A percentile compares a stretch with the other conserved stretches of the same genome.
Conservation (phyloP, 2,888 invertebrate species). For the Chydorus sphaericus region DNA sequence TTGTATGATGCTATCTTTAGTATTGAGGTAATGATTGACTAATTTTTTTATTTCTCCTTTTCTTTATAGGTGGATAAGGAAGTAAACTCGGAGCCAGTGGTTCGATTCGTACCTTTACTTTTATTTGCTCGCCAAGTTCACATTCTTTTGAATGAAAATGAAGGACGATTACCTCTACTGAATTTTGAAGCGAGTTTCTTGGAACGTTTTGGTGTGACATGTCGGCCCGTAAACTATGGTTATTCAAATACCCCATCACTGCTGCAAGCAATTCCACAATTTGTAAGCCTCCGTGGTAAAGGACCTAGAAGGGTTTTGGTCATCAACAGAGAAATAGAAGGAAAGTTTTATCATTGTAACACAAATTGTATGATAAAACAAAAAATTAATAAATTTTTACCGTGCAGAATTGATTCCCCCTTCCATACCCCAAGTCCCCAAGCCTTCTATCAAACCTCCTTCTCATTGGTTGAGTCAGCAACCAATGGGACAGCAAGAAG, state of each 20-base stretch:
- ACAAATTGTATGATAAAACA: background rate
- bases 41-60: background rate
- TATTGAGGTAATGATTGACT: too few species aligned
- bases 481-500: too few species aligned
- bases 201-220: constrained; percentile 31
- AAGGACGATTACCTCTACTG: constrained; percentile 32
- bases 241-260: constrained; percentile 36
- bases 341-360: background rate
- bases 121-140: constrained; percentile 39
- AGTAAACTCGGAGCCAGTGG: constrained; percentile 24
- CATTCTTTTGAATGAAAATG: constrained; percentile 34
- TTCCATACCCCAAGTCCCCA: background rate
- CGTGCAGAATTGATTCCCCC: constrained; percentile 5
- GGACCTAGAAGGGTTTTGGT: constrained; percentile 31
- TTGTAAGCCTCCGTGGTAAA: constrained; percentile 34
- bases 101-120: constrained; percentile 33
- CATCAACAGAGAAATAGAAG: constrained; percentile 28
- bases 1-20: too few species aligned
- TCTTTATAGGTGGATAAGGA: constrained; percentile 1
- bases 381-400: background rate
- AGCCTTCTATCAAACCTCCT: constrained; percentile 10
- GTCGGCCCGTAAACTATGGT: constrained; percentile 38
- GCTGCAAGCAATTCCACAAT: constrained; percentile 38
- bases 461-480: constrained; percentile 1
- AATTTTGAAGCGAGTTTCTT: constrained; percentile 32